Evolutionary conservation across 1,140 invertebrate genomes (phyloP).

Genomic region (Drosophila virilis): DNA sequence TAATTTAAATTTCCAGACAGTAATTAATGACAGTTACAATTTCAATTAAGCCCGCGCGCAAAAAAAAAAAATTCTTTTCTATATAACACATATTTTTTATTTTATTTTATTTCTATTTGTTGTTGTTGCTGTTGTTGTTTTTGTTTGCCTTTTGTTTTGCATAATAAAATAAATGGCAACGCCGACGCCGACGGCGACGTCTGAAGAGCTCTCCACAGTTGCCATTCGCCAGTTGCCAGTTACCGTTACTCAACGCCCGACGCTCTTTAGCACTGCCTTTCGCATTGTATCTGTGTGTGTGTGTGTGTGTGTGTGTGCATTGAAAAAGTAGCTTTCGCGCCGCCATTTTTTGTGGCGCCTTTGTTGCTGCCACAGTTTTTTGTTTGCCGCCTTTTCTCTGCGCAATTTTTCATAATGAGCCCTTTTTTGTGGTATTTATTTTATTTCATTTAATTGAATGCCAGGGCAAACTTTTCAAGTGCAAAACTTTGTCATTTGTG

Average conservation of each 20-base stretch:
- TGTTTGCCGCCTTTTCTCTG: constrained; percentile 69
- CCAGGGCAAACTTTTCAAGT: constrained; percentile 77
- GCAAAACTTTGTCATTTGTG: constrained; percentile 81
- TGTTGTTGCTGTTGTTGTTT: constrained; percentile 55
- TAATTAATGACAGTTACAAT: constrained; percentile 84
- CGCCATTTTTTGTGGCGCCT: constrained; percentile 83
- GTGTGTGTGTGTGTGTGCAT: constrained; percentile 41
- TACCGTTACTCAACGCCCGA: constrained; percentile 42
- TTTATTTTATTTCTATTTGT: constrained; percentile 55
- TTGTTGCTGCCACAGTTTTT: constrained; percentile 75
- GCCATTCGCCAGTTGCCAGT: constrained; percentile 54
- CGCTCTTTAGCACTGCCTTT: constrained; percentile 24
- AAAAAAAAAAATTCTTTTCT: constrained; percentile 60
- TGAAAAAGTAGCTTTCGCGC: constrained; percentile 79
- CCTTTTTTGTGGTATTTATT: constrained; percentile 41
- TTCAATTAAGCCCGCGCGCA: constrained; percentile 72
- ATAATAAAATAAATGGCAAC: constrained; percentile 81
- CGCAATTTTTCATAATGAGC: constrained; percentile 79
- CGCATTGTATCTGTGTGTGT: constrained; percentile 23
- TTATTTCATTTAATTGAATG: constrained; percentile 73
- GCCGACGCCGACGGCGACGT: constrained; percentile 59
- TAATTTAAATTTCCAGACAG: constrained; percentile 83
- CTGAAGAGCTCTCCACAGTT: constrained; percentile 75
- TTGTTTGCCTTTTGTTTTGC: constrained; percentile 62
- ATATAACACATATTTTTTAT: constrained; percentile 52